Evolutionary conservation across 2,888 invertebrate species (phyloP), one percentile per base, ranked within the genome.

Genomic region (Epirrhoe alternata): DNA sequence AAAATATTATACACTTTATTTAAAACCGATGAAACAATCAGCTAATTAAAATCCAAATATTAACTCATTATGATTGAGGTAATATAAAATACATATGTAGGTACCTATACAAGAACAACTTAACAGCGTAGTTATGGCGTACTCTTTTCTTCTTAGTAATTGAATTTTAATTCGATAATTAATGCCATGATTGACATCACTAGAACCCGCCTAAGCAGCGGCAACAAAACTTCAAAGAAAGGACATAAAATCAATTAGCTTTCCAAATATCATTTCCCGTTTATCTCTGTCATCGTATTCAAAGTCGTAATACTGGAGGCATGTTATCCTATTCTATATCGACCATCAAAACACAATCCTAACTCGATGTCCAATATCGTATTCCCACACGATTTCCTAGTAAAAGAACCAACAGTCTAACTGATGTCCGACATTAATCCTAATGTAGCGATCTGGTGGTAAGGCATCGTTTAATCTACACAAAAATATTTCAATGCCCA

Each of bases 401-500:
- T 86, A 85, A 80, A 79, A 76, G 76, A 78, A 77, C 76, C 47
- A 63, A 54, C 55, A 42, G 55, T 61, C 82, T 86, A 86, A 92
- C 86, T 89, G 90, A 91, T 91, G 90, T 88, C 75, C 70, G 86
- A 90, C 91, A 93, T 92, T 92, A 92, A 93, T 92, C 91, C 92
- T 90, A 91, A 92, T 92, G 91, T 86, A 89, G 86, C 84, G 82
- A 86, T 86, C 88, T 87, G 81, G 67, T 83, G 82, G 79, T 83
- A 87, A 90, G 89, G 88, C 86, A 89, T 84, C 90, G 87, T 91
- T 91, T 92, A 88, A 91, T 92, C 90, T 91, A 87, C 89, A 90
- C 90, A 87, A 88, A 90, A 92, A 92, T 92, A 92, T 91, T 92
- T 91, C 87, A 90, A 90, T 89, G 90, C 80, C 87, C 88, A 92